Evolutionary conservation across 2,888 invertebrate genomes (phyloP), one percentile per base, ranked within the genome.

Genomic region (Darwinula stevensoni): DNA sequence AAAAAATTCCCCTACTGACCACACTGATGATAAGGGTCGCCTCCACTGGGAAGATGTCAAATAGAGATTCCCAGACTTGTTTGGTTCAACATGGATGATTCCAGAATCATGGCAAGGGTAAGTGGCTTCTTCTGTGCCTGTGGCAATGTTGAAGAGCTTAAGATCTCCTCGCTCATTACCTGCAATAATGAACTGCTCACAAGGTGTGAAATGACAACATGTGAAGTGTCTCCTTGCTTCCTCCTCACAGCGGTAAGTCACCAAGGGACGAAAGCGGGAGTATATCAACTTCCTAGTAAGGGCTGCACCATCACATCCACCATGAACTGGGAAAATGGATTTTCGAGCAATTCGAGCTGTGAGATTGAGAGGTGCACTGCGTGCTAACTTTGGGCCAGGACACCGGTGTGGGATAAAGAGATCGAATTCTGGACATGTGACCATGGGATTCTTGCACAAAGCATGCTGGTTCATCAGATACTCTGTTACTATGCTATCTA

Each of bases 391-490:
- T 0, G 74, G 73, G 52, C 80, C 80, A 1, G 94, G 94, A 52
- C 94, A 97, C 45, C 80, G 75, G 56, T 97, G 94, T 0, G 88
- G 88, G 39, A 76, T 76, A 47, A 84, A 78, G 22, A 94, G 58
- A 49, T 84, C 82, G 48, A 94, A 94, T 47, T 82, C 80, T 0
- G 94, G 91, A 53, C 91, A 94, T 0, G 86, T 88, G 17, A 78
- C 75, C 57, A 97, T 84, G 1, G 97, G 97, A 53, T 91, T 84
- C 54, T 76, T 78, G 57, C 97, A 97, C 4, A 82, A 57, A n/a
- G 88, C 73, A 55, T 97, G 97, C 52, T 97, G 94, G 55, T 86
- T 84, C 42, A 84, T 73, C 32, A 94, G 61, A 55, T 91, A 94
- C 52, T 91, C 88, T 0, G 80, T 86, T 39, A 94, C 78, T 45